These are phyloP conservation scores for Erannis defoliaria DNA, from an alignment of 2,888 invertebrate genomes.

Conservation along the genomic window DNA sequence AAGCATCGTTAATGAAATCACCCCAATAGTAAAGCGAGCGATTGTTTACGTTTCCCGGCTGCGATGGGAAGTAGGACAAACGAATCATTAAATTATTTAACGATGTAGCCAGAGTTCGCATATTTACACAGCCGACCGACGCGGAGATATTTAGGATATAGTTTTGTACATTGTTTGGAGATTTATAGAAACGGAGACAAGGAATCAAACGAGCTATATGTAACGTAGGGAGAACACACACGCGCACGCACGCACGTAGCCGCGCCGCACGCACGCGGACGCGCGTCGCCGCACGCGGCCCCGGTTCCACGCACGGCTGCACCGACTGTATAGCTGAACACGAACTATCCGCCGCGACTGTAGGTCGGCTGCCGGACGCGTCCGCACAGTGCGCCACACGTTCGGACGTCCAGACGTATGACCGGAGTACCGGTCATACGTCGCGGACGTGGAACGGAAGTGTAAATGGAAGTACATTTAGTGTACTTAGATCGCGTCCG, in stretches of 20 bases:
- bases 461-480: no score
- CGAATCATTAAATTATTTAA: constrained; percentile 12
- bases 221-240: constrained; percentile 15
- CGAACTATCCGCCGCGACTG: neutral
- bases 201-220: constrained; percentile 30
- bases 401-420: no score
- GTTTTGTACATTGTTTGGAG: constrained; percentile 30
- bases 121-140: constrained; percentile 26
- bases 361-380: no score
- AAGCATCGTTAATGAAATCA: neutral
- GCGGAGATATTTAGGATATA: constrained; percentile 23
- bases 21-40: neutral
- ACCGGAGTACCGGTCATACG: no score
- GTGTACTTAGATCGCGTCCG: no score
- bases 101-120: constrained; percentile 21
- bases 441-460: no score
- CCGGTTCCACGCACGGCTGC: neutral
- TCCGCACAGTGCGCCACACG: no score
- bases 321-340: neutral
- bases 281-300: neutral
- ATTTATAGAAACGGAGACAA: constrained; percentile 31
- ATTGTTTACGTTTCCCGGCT: constrained; percentile 13
- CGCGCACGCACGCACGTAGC: constrained; percentile 2
- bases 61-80: constrained; percentile 9
- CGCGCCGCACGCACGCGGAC: neutral